Base-by-base conservation (phyloP, 53 echinoderm and acorn worm species). In the Crossaster papposus region DNA sequence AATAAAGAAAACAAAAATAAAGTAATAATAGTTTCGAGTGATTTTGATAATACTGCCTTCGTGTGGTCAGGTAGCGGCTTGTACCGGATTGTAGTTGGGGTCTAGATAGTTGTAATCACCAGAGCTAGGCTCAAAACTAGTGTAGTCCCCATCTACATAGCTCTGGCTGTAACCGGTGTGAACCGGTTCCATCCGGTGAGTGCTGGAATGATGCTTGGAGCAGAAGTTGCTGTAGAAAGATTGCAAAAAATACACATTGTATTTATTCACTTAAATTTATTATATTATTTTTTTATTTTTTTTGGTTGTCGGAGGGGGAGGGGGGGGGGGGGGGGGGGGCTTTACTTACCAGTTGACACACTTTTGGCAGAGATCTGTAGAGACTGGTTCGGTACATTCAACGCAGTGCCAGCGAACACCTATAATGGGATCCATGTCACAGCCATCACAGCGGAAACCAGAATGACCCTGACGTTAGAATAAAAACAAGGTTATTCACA, bases 101-200 rank as follows among this genome's bases (percentile, higher is more conserved):
- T 98, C 98, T 24, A 98, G 92, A 80, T 98, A 98, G 94, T 98
- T 98, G 91, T 98, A 98, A 63, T 96, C 93, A 3, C 96, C 96
- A 1, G 89, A 84, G 54, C 84, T 89, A 70, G 92, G 93, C 31
- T 90, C 92, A 50, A 98, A 98, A 73, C 92, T 93, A 12, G 96
- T 96, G 72, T 98, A 98, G 92, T 96, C 96, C 2, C 90, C 89
- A 78, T 98, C 98, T n/a, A 96, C 92, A 90, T 92, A 98, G 65
- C 87, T 83, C 79, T 87, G 89, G 77, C 83, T 91, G 74, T 90
- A 86, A 70, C 93, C 79, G 88, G 89, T 82, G 29, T 93, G 91
- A 30, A 96, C 93, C 14, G 95, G 93, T 24, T 96, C 95, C 93
- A 97, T 82, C 50, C 81, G 94, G 89, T 97, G 95, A 24, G 81